Evolutionary conservation across 2,113 vertebrate species (phyloP).

Genomic region (Ondatra zibethicus): DNA sequence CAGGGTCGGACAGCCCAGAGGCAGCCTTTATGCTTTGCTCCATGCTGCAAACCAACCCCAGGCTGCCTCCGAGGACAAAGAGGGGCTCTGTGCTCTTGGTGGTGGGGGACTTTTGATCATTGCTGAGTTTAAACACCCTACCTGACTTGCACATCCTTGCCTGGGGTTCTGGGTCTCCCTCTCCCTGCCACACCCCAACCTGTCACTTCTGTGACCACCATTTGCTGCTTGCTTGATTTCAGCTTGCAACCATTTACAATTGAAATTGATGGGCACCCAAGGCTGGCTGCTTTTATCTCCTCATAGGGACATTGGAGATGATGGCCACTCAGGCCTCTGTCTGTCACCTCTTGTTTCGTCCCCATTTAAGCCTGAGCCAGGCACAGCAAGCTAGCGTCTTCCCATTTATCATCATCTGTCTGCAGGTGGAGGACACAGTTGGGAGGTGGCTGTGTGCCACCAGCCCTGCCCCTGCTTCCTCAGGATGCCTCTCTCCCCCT

Average conservation of each 20-base stretch:
- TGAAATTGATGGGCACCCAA: constrained; percentile 36
- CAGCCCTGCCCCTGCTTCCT: background rate
- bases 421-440: background rate
- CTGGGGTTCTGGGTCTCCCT: background rate
- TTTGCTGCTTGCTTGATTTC: background rate
- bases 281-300: constrained; percentile 41
- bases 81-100: background rate
- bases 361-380: constrained; percentile 19
- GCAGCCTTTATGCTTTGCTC: background rate
- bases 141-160: background rate
- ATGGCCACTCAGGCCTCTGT: constrained; percentile 40
- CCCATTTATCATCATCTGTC: constrained; percentile 26
- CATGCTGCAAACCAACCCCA: background rate
- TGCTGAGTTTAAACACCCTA: background rate
- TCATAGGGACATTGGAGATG: constrained; percentile 10
- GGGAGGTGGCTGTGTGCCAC: background rate
- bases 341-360: constrained; percentile 66
- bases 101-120: accelerated
- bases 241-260: background rate
- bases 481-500: background rate
- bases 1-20: background rate
- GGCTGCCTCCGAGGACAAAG: background rate
- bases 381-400: background rate
- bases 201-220: background rate
- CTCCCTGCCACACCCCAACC: accelerated